Conservation (phyloP, 92 coral and sea anemone species). For the Zoanthus sansibaricus region DNA sequence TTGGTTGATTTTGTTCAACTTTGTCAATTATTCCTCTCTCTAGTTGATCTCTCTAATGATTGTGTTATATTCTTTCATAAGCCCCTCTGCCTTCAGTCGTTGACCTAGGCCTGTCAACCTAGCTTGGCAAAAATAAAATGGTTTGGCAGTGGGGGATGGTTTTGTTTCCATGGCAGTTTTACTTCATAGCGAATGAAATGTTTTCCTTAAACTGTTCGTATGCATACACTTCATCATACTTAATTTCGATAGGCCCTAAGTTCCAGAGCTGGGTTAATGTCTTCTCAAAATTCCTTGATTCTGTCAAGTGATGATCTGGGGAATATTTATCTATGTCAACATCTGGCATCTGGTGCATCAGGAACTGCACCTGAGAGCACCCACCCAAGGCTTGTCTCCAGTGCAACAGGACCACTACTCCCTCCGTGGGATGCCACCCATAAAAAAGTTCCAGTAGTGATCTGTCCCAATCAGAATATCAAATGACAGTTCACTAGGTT, state of each 20-base stretch:
- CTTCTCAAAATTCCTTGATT: neutral
- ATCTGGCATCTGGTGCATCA: neutral
- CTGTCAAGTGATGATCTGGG: neutral
- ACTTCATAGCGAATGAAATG: conserved; percentile 58
- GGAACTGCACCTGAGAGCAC: conserved; percentile 22
- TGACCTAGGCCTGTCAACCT: conserved; percentile 54
- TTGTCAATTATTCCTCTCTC: conserved; percentile 47
- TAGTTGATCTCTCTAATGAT: conserved; percentile 60
- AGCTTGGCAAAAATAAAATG: conserved; percentile 60
- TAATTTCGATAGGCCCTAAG: conserved; percentile 60
- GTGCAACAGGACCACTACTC: conserved; percentile 12
- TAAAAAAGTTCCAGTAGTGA: conserved; percentile 23
- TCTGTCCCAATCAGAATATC: conserved; percentile 33
- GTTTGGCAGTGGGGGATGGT: conserved; percentile 65
- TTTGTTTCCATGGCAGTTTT: conserved; percentile 63
- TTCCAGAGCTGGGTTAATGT: conserved; percentile 50
- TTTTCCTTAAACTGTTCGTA: conserved; percentile 52
- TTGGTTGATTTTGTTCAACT: conserved; percentile 11
- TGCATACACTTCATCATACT: conserved; percentile 22
- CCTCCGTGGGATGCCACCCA: conserved; percentile 24
- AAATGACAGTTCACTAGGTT: neutral
- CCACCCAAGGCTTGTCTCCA: conserved; percentile 24
- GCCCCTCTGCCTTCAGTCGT: conserved; percentile 50
- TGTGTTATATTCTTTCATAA: conserved; percentile 46
- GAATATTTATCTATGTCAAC: conserved; percentile 23